phyloP scores from a whole-genome alignment of 2,113 vertebrate species.

The Azemiops feae region DNA sequence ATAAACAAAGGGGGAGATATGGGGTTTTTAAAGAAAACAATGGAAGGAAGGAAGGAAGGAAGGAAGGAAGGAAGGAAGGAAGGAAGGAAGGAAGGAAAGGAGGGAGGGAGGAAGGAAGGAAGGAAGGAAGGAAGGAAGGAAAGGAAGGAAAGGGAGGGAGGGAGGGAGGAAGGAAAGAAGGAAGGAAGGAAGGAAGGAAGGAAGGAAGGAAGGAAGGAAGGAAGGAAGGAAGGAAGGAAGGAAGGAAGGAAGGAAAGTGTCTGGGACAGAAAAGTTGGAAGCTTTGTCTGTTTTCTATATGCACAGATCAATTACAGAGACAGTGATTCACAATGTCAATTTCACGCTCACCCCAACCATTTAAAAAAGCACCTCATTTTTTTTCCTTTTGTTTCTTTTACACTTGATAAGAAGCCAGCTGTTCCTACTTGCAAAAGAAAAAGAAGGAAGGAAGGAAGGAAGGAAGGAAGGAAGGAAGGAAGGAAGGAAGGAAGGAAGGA shows the following conservation, averaged over 20 bases:
- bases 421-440: constrained; percentile 81
- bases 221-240: not conserved
- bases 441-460: too few relatives aligned
- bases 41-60: not conserved
- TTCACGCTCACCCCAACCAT: constrained; percentile 92
- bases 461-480: too few relatives aligned
- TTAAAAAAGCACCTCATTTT: constrained; percentile 87
- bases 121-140: too few relatives aligned
- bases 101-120: not conserved
- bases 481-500: too few relatives aligned
- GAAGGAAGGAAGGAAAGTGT: not conserved
- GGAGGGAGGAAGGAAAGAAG: too few relatives aligned
- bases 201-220: not conserved
- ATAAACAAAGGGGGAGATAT: not conserved
- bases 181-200: not conserved
- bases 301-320: constrained; percentile 94
- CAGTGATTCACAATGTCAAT: constrained; percentile 97
- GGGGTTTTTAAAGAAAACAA: not conserved
- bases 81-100: not conserved
- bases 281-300: constrained; percentile 64
- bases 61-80: not conserved
- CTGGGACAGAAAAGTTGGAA: constrained; percentile 9
- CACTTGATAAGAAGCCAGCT: constrained; percentile 97
- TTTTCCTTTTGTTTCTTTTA: constrained; percentile 75
- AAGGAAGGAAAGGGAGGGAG: too few relatives aligned